These are phyloP conservation scores for Hypanus sabinus DNA, from an alignment of 2,113 vertebrate species.

Conservation along the genomic window DNA sequence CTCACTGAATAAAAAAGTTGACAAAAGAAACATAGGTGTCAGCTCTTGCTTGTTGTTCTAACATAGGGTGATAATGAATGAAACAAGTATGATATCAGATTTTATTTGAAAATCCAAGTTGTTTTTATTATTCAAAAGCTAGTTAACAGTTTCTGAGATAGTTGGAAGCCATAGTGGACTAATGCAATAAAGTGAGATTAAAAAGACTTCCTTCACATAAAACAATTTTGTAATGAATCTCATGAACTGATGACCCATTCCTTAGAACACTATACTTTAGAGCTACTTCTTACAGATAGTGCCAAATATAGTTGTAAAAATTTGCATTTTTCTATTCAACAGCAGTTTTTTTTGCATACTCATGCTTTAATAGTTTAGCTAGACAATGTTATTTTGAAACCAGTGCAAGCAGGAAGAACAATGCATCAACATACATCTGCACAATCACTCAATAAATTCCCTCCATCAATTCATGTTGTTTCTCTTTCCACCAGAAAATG, in stretches of 20 bases:
- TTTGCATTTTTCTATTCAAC: background rate
- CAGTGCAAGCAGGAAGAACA: background rate
- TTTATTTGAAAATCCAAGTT: background rate
- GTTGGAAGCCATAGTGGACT: background rate
- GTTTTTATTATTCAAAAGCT: background rate
- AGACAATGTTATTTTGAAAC: background rate
- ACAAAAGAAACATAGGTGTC: background rate
- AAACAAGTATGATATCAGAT: background rate
- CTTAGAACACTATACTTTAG: background rate
- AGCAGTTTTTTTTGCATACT: background rate
- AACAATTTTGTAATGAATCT: background rate
- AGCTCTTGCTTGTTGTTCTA: background rate
- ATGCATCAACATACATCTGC: constrained; percentile 1
- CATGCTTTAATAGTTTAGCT: background rate
- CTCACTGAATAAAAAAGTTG: background rate
- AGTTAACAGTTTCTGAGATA: too few species aligned
- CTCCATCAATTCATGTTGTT: background rate
- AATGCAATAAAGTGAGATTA: background rate
- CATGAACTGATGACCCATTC: background rate
- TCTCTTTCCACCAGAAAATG: background rate
- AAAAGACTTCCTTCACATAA: background rate
- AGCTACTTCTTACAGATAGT: background rate
- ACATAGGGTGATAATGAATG: background rate
- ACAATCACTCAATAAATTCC: constrained; percentile 23
- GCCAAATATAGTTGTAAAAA: background rate